Conservation (phyloP, 1,140 invertebrate genomes). For the Idris sp. region DNA sequence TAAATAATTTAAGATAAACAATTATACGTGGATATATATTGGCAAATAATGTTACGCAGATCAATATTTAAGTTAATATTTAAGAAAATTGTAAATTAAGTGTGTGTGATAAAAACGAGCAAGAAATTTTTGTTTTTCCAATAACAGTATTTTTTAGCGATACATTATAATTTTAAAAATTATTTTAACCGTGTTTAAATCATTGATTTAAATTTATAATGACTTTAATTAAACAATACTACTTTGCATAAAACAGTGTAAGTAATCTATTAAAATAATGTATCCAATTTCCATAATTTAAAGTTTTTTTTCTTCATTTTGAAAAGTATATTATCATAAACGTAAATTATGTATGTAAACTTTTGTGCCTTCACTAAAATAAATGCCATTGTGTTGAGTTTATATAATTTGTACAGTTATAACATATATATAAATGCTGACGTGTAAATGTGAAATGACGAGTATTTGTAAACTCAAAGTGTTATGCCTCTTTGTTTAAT, state of each 20-base stretch:
- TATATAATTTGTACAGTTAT: slow-evolving; percentile 58
- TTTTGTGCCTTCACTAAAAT: slow-evolving; percentile 55
- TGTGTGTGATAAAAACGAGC: not conserved
- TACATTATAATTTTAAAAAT: too few species aligned
- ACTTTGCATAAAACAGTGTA: too few species aligned
- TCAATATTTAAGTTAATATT: slow-evolving; percentile 15
- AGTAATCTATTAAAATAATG: too few species aligned
- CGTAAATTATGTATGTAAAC: slow-evolving; percentile 23
- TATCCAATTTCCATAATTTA: too few species aligned
- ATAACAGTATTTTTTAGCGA: slow-evolving; percentile 7
- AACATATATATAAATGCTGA: slow-evolving; percentile 30
- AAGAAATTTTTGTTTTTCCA: slow-evolving; percentile 17
- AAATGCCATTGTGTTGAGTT: slow-evolving; percentile 56
- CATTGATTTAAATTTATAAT: too few species aligned
- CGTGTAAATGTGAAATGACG: slow-evolving; percentile 51
- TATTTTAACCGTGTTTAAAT: too few species aligned
- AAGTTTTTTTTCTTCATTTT: not conserved
- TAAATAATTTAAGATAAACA: not conserved
- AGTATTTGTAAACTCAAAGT: slow-evolving; percentile 42
- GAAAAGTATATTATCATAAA: slow-evolving; percentile 17
- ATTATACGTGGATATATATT: slow-evolving; percentile 17
- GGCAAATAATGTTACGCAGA: slow-evolving; percentile 27
- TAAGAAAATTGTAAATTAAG: slow-evolving; percentile 11
- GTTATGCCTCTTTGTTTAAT: slow-evolving; percentile 43
- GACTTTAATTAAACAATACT: too few species aligned